Conservation (phyloP, 53 echinoderm and acorn worm genomes). For the Stichopus horrens region DNA sequence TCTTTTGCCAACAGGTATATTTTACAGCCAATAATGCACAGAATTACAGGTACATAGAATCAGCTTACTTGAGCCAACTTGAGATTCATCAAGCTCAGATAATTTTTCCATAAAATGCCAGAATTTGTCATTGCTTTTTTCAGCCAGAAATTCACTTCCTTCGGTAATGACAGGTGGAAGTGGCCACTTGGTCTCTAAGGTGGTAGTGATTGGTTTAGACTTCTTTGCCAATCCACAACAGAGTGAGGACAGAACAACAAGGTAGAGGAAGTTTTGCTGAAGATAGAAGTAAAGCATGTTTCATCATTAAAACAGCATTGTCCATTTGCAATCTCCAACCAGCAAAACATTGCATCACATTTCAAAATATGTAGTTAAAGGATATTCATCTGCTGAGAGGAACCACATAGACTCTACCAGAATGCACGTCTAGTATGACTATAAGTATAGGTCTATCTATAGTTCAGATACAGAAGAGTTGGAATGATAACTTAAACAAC, state of each 20-base stretch:
- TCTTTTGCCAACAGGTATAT: too few relatives aligned
- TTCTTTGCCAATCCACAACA: constrained; percentile 43
- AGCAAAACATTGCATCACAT: background rate
- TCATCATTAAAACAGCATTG: too few relatives aligned
- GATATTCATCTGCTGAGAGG: too few relatives aligned
- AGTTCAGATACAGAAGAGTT: too few relatives aligned
- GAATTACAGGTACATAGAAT: background rate
- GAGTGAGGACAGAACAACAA: background rate
- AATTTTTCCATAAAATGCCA: constrained; percentile 80
- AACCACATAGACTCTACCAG: too few relatives aligned
- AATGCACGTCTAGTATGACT: too few relatives aligned
- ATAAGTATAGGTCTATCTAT: too few relatives aligned
- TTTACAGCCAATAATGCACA: background rate
- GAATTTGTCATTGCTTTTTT: constrained; percentile 71
- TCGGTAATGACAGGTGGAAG: constrained; percentile 77
- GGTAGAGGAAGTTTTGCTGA: background rate
- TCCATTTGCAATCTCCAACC: background rate
- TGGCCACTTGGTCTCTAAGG: constrained; percentile 88
- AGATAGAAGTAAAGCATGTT: background rate
- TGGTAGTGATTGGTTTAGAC: constrained; percentile 81
- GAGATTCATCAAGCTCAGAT: constrained; percentile 51
- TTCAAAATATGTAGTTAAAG: too few relatives aligned
- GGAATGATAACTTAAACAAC: too few relatives aligned
- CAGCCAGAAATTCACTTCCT: constrained; percentile 90
- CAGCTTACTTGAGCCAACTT: constrained; percentile 35